phyloP scores from a whole-genome alignment of 35 echinoderm and acorn worm species.

The Lytechinus variegatus region DNA sequence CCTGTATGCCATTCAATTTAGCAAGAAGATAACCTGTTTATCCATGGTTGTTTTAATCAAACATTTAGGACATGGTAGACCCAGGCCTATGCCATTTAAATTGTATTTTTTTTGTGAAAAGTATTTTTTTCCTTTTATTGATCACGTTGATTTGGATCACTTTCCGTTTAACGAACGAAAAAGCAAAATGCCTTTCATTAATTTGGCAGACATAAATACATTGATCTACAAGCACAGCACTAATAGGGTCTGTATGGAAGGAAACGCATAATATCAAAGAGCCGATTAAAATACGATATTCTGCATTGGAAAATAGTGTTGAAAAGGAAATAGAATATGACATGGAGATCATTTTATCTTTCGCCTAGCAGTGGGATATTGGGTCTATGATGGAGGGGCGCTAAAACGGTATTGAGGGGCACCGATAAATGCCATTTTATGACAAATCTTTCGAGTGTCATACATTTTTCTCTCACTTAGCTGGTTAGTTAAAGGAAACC shows the following conservation, averaged over 20 bases:
- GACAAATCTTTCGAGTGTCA: background rate
- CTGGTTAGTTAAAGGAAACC: too few species aligned
- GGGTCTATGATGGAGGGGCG: background rate
- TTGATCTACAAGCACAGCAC: too few species aligned
- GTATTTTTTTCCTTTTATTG: too few species aligned
- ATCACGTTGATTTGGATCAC: too few species aligned
- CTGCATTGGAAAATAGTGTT: background rate
- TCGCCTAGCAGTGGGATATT: background rate
- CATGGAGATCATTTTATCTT: background rate
- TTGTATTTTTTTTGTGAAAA: too few species aligned
- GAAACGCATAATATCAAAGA: background rate
- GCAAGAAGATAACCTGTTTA: background rate
- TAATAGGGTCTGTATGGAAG: background rate
- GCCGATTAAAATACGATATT: background rate
- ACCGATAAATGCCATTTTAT: background rate
- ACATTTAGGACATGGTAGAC: too few species aligned
- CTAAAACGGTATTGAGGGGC: background rate
- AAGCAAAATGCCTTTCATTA: too few species aligned
- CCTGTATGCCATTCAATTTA: background rate
- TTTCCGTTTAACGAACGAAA: too few species aligned
- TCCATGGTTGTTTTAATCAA: background rate
- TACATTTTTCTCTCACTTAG: too few species aligned
- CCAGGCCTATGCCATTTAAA: too few species aligned
- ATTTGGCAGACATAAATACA: too few species aligned
- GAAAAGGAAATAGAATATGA: conserved; percentile 3